Percentiles rank a stretch among this genome's conserved stretches.
phyloP scores from a whole-genome alignment of 2,113 vertebrate species.

The Holacanthus passer region DNA sequence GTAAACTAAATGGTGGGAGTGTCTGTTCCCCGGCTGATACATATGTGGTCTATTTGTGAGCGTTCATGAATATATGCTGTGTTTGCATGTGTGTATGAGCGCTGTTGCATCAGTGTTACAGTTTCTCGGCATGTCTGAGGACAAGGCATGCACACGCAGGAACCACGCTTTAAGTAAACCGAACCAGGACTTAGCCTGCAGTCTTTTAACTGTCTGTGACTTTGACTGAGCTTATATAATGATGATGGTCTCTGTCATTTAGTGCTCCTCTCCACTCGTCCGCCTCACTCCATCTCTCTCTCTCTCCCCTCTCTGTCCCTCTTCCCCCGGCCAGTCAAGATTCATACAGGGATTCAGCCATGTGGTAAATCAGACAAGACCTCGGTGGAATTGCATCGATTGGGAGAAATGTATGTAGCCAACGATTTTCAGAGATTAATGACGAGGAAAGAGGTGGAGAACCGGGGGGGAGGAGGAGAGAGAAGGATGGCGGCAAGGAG shows the following conservation, averaged over 20 bases:
- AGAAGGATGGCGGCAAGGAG: slow-evolving; percentile 27
- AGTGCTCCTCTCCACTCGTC: slow-evolving; percentile 42
- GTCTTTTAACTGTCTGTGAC: slow-evolving; percentile 28
- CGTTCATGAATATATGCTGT: slow-evolving; percentile 1
- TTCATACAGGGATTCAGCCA: slow-evolving; percentile 77
- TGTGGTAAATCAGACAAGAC: slow-evolving; percentile 84
- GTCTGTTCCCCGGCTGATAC: slow-evolving; percentile 16
- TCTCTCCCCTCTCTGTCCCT: slow-evolving; percentile 26
- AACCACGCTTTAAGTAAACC: slow-evolving; percentile 4
- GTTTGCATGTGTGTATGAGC: background rate
- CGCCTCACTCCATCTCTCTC: slow-evolving; percentile 32
- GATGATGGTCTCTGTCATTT: slow-evolving; percentile 66
- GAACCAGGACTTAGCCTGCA: slow-evolving; percentile 4
- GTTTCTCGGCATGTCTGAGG: background rate
- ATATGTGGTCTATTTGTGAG: slow-evolving; percentile 29
- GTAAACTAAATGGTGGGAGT: slow-evolving; percentile 58
- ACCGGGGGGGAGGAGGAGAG: slow-evolving; percentile 46
- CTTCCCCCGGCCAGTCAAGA: slow-evolving; percentile 66
- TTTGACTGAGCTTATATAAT: slow-evolving; percentile 65
- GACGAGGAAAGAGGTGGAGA: slow-evolving; percentile 74
- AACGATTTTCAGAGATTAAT: slow-evolving; percentile 84
- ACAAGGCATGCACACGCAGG: background rate
- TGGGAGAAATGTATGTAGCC: slow-evolving; percentile 81
- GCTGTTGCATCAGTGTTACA: background rate
- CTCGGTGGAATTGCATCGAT: slow-evolving; percentile 82